phyloP scores from a whole-genome alignment of 2,797 vertebrate genomes.

The Scarus forsteni region DNA sequence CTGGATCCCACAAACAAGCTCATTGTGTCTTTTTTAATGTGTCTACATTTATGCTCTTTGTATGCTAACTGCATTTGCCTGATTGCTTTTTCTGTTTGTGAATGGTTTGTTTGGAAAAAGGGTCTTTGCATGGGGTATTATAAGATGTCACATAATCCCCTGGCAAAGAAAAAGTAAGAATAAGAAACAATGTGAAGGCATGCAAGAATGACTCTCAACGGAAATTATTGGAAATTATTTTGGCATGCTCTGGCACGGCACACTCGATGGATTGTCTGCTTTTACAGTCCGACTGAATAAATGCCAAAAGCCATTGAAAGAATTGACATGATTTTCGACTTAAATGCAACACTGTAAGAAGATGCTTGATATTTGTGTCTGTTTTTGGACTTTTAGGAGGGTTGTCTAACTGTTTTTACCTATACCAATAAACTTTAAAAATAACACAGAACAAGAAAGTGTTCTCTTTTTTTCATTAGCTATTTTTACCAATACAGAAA shows the following conservation, averaged over 20 bases:
- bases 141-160: slow-evolving; percentile 80
- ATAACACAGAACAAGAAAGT: too few relatives aligned
- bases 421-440: too few relatives aligned
- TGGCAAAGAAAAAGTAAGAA: slow-evolving; percentile 68
- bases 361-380: slow-evolving; percentile 19
- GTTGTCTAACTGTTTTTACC: background rate
- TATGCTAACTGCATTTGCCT: slow-evolving; percentile 77
- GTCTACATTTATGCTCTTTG: slow-evolving; percentile 67
- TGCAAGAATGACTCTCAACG: slow-evolving; percentile 71
- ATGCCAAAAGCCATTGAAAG: slow-evolving; percentile 49
- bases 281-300: slow-evolving; percentile 58
- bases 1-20: slow-evolving; percentile 66
- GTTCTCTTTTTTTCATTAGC: too few relatives aligned
- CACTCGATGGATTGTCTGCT: slow-evolving; percentile 71
- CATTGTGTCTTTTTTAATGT: slow-evolving; percentile 66
- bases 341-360: slow-evolving; percentile 53
- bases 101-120: slow-evolving; percentile 80
- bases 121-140: slow-evolving; percentile 71
- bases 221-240: slow-evolving; percentile 73
- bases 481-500: too few relatives aligned
- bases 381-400: slow-evolving; percentile 15
- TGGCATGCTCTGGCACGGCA: slow-evolving; percentile 67
- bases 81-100: slow-evolving; percentile 80
- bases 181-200: slow-evolving; percentile 76
- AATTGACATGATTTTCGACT: slow-evolving; percentile 61